Evolutionary conservation across 2,797 vertebrate species (phyloP).

Genomic region (Halcyon leucocephala): DNA sequence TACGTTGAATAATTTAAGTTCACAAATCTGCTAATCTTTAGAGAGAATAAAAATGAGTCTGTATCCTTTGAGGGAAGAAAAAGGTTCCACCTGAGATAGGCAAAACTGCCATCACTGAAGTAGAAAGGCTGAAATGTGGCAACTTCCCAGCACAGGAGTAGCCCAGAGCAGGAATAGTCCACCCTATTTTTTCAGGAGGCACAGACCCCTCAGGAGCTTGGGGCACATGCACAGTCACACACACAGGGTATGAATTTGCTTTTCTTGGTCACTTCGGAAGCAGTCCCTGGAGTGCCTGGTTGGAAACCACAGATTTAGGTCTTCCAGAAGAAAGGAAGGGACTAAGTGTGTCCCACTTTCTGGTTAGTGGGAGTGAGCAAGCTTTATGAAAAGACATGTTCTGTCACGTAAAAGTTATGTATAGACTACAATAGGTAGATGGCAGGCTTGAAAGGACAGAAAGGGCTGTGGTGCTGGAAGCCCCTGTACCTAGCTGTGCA

Average conservation of each 20-base stretch:
- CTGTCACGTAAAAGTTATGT: rapidly evolving
- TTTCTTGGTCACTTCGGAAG: not conserved
- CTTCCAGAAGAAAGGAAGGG: not conserved
- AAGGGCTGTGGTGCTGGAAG: not conserved
- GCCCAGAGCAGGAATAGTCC: not conserved
- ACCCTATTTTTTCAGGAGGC: not conserved
- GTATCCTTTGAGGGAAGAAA: not conserved
- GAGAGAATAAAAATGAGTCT: not conserved
- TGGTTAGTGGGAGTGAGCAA: not conserved
- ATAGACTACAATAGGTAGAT: not conserved
- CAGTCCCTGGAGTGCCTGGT: not conserved
- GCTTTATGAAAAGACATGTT: not conserved
- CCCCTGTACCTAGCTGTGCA: not conserved
- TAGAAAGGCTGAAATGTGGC: not conserved
- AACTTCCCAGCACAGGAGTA: not conserved
- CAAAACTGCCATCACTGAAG: not conserved
- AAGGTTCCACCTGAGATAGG: not conserved
- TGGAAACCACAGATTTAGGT: not conserved
- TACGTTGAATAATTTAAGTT: not conserved
- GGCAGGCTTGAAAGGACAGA: not conserved
- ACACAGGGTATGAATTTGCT: rapidly evolving
- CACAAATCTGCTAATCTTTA: not conserved
- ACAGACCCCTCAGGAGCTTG: not conserved
- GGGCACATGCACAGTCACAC: not conserved
- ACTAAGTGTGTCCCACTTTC: not conserved